These are phyloP conservation scores for Laspeyria flexula DNA, from an alignment of 2,888 invertebrate species.

Conservation along the genomic window DNA sequence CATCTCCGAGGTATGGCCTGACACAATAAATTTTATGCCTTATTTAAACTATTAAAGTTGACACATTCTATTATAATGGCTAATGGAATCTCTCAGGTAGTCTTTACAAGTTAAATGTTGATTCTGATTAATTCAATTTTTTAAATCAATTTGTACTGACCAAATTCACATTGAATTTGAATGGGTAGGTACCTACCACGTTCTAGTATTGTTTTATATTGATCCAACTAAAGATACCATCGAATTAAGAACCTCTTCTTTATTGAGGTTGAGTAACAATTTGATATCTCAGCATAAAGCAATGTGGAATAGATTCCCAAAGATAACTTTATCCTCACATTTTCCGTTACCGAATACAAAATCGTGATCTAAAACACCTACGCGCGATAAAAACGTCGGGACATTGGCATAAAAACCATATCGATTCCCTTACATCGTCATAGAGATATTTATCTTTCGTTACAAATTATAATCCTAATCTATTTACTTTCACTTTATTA, in stretches of 20 bases:
- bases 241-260: too few relatives aligned
- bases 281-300: too few relatives aligned
- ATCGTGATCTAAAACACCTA: constrained; percentile 22
- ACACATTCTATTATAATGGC: constrained; percentile 28
- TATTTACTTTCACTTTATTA: constrained; percentile 55
- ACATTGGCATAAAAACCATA: constrained; percentile 29
- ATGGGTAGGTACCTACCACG: too few relatives aligned
- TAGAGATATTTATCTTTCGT: constrained; percentile 38
- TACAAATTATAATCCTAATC: constrained; percentile 50
- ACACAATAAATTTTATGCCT: constrained; percentile 40
- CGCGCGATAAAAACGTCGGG: constrained; percentile 23
- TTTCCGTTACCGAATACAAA: constrained; percentile 17
- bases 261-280: too few relatives aligned
- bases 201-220: too few relatives aligned
- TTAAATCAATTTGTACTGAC: too few relatives aligned
- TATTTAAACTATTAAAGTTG: constrained; percentile 32
- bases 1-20: constrained; percentile 26
- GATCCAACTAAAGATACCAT: too few relatives aligned
- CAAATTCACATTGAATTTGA: too few relatives aligned
- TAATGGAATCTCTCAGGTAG: constrained; percentile 16
- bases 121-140: too few relatives aligned
- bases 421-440: constrained; percentile 35
- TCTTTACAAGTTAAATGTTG: too few relatives aligned
- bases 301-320: constrained; percentile 8
- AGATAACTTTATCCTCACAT: constrained; percentile 12